These are phyloP conservation scores for Agrilus cyanescens DNA, from an alignment of 2,888 invertebrate species.

Conservation along the genomic window DNA sequence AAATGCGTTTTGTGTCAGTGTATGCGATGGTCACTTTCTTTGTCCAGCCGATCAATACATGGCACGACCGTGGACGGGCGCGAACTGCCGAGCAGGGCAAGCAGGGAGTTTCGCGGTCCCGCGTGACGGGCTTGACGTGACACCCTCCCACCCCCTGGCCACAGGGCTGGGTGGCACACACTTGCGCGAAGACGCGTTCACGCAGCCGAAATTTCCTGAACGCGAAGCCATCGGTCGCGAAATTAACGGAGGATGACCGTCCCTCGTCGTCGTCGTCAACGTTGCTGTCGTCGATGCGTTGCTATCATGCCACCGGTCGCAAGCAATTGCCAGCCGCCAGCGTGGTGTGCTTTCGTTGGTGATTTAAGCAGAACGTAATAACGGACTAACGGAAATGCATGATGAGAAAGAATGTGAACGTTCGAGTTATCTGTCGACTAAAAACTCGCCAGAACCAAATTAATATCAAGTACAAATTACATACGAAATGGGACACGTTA, in stretches of 20 bases:
- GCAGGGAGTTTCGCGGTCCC: conserved; percentile 30
- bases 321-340: too few species aligned
- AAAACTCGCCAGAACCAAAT: too few species aligned
- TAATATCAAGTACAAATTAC: too few species aligned
- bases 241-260: conserved; percentile 17
- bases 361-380: too few species aligned
- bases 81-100: conserved; percentile 25
- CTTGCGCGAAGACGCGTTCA: conserved; percentile 33
- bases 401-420: too few species aligned
- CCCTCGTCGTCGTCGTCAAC: conserved; percentile 11
- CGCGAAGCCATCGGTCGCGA: conserved; percentile 16
- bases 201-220: conserved; percentile 24
- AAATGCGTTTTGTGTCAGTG: conserved; percentile 25
- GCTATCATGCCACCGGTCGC: conserved; percentile 13
- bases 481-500: too few species aligned
- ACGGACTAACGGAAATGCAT: too few species aligned
- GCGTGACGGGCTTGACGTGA: conserved; percentile 45
- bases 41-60: conserved; percentile 38
- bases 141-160: conserved; percentile 43
- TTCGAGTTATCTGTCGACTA: too few species aligned
- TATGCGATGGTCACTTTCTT: conserved; percentile 41
- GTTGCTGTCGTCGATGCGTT: conserved; percentile 13
- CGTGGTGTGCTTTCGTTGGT: too few species aligned
- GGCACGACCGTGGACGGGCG: conserved; percentile 25
- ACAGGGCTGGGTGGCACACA: conserved; percentile 22